A percentile compares a stretch with the other conserved stretches of the same genome.
Evolutionary conservation across 2,113 vertebrate species (phyloP).

Genomic region (Stercorarius parasiticus): DNA sequence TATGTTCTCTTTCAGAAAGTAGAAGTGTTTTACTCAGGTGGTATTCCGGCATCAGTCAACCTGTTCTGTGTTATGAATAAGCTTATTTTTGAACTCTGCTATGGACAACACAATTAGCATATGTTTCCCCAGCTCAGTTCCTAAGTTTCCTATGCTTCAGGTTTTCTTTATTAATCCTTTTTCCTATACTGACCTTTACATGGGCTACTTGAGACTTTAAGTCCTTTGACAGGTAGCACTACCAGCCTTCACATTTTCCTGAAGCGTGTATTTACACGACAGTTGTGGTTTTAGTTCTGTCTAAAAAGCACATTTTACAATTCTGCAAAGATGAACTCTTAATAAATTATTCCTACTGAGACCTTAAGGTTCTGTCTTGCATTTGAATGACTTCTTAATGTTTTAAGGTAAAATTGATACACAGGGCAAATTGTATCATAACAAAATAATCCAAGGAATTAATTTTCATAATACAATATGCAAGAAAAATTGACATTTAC

Average conservation of each 20-base stretch:
- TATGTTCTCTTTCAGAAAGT: constrained; percentile 52
- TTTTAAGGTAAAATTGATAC: neutral
- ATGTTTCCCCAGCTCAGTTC: neutral
- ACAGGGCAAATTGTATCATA: neutral
- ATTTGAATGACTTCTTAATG: neutral
- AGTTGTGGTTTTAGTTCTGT: constrained; percentile 15
- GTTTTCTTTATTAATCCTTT: neutral
- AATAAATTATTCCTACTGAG: neutral
- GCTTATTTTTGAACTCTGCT: neutral
- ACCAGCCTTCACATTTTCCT: constrained; percentile 12
- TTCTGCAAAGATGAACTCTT: neutral
- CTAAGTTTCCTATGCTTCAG: neutral
- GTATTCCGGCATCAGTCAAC: neutral
- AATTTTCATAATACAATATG: neutral
- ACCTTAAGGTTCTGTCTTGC: neutral
- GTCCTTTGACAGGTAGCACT: neutral
- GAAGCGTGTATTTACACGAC: constrained; percentile 16
- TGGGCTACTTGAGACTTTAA: neutral
- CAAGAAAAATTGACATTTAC: neutral
- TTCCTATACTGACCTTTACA: constrained; percentile 29
- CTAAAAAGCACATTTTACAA: neutral
- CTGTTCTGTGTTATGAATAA: constrained; percentile 24
- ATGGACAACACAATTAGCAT: neutral
- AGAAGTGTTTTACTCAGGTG: constrained; percentile 53
- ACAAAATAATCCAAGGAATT: neutral